These are phyloP conservation scores for Anneissia japonica DNA, from an alignment of 35 echinoderm and acorn worm genomes.

Conservation along the genomic window DNA sequence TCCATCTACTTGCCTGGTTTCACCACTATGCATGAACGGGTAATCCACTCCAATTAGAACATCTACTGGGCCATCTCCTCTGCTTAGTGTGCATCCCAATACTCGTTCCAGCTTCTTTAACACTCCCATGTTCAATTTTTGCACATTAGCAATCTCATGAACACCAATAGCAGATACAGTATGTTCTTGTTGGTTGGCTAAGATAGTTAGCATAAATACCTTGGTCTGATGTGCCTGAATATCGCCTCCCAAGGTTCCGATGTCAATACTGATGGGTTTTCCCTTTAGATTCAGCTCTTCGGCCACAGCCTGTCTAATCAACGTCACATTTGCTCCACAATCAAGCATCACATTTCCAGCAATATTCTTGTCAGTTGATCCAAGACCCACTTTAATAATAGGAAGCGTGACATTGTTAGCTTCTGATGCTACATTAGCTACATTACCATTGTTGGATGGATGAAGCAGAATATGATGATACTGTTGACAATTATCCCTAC, in stretches of 20 bases:
- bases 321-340: not conserved
- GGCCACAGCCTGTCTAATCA: conserved; percentile 4
- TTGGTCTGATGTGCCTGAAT: conserved; percentile 48
- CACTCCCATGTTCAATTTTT: too few species aligned
- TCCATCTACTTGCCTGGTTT: conserved; percentile 21
- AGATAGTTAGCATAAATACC: conserved; percentile 20
- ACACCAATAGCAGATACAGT: conserved; percentile 12
- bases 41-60: conserved; percentile 57
- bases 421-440: too few species aligned
- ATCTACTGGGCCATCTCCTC: not conserved
- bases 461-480: too few species aligned
- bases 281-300: conserved; percentile 47
- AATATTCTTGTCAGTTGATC: not conserved
- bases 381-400: not conserved
- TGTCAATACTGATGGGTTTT: conserved; percentile 4
- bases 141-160: too few species aligned
- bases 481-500: not conserved
- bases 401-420: conserved; percentile 28
- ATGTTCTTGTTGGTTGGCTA: not conserved
- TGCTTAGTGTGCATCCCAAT: too few species aligned
- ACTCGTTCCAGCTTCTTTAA: too few species aligned
- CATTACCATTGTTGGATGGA: too few species aligned
- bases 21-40: conserved; percentile 37
- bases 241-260: conserved; percentile 45
- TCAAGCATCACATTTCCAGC: conserved; percentile 17